Conservation (phyloP, 2,888 invertebrate species). For the Spodoptera littoralis region DNA sequence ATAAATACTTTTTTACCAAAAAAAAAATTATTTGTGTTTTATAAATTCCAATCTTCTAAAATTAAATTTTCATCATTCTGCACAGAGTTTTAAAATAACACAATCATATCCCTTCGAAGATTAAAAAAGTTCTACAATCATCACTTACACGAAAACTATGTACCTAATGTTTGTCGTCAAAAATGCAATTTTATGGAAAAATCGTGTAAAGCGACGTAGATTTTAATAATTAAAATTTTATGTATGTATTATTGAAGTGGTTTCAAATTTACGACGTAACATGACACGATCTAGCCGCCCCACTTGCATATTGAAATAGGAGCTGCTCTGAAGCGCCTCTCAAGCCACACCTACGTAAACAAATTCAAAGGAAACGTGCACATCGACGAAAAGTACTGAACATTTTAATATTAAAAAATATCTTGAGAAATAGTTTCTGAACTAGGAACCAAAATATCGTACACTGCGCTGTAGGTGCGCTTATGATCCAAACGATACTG, state of each 20-base stretch:
- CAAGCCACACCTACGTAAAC: slow-evolving; percentile 37
- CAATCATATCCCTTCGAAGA: too few relatives aligned
- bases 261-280: slow-evolving; percentile 37
- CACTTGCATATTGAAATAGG: slow-evolving; percentile 51
- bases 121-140: too few relatives aligned
- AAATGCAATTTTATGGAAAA: background rate
- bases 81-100: too few relatives aligned
- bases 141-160: too few relatives aligned
- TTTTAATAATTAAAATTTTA: slow-evolving; percentile 9
- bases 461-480: too few relatives aligned
- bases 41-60: too few relatives aligned
- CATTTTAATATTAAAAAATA: slow-evolving; percentile 1
- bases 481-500: too few relatives aligned
- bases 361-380: slow-evolving; percentile 41
- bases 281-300: slow-evolving; percentile 29
- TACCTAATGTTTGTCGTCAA: background rate
- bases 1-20: too few relatives aligned
- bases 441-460: background rate
- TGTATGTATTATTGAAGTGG: slow-evolving; percentile 23
- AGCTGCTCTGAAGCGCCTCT: slow-evolving; percentile 18
- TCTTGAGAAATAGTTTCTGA: slow-evolving; percentile 14
- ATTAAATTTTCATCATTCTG: too few relatives aligned
- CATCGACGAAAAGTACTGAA: slow-evolving; percentile 26
- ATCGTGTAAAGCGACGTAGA: background rate
- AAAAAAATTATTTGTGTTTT: too few relatives aligned